Conservation (phyloP, 2,797 vertebrate species). For the Melanotaenia pygmaea region DNA sequence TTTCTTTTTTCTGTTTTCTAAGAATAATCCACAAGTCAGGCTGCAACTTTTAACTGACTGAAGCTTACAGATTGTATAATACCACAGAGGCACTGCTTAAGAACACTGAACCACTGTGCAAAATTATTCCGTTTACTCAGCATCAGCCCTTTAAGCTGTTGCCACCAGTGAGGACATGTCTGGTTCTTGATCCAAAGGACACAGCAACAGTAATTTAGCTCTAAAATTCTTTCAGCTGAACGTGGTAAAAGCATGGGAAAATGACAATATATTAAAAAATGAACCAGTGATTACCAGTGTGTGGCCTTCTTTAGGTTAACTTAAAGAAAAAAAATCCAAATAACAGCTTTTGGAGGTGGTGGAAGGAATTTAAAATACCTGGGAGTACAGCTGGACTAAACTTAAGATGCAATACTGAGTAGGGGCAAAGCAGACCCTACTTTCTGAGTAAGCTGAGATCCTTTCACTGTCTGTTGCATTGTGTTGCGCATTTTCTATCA, state of each 20-base stretch:
- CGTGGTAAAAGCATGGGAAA: conserved; percentile 17
- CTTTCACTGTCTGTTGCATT: background rate
- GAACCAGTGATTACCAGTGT: background rate
- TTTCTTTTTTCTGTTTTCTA: conserved; percentile 41
- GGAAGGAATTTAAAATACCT: background rate
- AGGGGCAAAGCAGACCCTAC: background rate
- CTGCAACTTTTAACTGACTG: conserved; percentile 38
- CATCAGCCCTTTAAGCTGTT: conserved; percentile 27
- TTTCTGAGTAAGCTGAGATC: background rate
- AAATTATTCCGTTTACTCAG: conserved; percentile 40
- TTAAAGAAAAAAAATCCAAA: background rate
- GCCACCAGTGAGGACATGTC: conserved; percentile 47
- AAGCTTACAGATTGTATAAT: conserved; percentile 55
- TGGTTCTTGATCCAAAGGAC: conserved; percentile 43
- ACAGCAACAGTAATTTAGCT: conserved; percentile 56
- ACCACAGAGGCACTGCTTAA: conserved; percentile 45
- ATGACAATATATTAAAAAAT: conserved; percentile 30
- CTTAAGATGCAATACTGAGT: background rate
- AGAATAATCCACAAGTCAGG: conserved; percentile 51
- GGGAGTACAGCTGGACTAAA: background rate
- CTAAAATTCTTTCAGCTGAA: conserved; percentile 29
- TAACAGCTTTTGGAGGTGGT: background rate
- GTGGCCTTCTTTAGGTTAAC: background rate
- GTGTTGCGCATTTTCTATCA: background rate
- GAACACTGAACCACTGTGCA: conserved; percentile 33